phyloP scores from a whole-genome alignment of 2,113 vertebrate species.

The Gopherus flavomarginatus region DNA sequence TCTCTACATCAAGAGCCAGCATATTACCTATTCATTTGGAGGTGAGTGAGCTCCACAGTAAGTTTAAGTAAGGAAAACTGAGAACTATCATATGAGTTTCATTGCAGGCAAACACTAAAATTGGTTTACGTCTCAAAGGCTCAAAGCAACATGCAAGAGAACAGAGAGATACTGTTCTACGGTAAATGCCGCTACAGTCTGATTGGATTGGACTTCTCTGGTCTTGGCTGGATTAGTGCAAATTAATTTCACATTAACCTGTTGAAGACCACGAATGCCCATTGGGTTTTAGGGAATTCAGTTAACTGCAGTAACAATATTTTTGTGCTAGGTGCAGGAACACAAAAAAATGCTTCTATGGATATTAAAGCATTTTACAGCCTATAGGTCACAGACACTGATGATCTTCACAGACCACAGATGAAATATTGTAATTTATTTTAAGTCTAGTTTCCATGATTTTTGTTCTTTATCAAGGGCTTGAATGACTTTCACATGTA shows the following conservation, averaged over 20 bases:
- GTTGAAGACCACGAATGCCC: conserved; percentile 24
- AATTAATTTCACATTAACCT: conserved; percentile 68
- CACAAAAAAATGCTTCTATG: conserved; percentile 35
- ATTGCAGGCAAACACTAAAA: not conserved
- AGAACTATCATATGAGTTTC: not conserved
- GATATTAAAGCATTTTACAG: conserved; percentile 33
- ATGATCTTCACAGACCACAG: conserved; percentile 41
- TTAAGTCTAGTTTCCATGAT: conserved; percentile 25
- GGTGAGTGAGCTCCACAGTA: not conserved
- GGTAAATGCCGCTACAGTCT: conserved; percentile 1
- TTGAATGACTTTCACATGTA: not conserved
- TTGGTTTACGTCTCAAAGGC: conserved; percentile 4
- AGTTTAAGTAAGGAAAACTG: not conserved
- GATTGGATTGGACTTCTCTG: not conserved
- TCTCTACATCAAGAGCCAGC: not conserved
- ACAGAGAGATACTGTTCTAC: conserved; percentile 27
- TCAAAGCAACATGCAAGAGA: not conserved
- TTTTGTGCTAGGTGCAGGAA: conserved; percentile 59
- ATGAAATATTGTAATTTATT: conserved; percentile 11
- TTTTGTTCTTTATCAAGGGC: not conserved
- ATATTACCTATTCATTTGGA: not conserved
- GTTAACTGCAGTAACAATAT: conserved; percentile 61
- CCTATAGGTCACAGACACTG: conserved; percentile 55
- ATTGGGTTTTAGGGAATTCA: conserved; percentile 52
- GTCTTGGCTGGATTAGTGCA: conserved; percentile 56